A percentile compares a stretch with the other conserved stretches of the same genome.
Evolutionary conservation across 2,888 invertebrate species (phyloP).

Genomic region (Melinaea marsaeus): DNA sequence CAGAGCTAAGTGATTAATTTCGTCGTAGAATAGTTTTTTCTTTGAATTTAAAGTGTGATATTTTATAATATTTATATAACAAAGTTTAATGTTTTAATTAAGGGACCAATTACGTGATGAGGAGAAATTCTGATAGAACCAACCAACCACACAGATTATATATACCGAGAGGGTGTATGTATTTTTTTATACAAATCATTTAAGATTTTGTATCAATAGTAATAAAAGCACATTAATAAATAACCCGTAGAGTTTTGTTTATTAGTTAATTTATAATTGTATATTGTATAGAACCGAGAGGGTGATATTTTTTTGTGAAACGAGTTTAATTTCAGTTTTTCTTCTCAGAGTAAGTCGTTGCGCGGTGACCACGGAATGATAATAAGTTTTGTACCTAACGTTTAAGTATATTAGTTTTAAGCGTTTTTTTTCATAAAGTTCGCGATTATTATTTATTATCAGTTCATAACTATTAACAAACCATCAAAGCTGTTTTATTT

Average conservation of each 20-base stretch:
- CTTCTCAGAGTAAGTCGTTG: slow-evolving; percentile 56
- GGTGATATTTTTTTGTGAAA: slow-evolving; percentile 43
- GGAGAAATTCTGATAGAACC: slow-evolving; percentile 73
- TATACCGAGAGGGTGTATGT: slow-evolving; percentile 52
- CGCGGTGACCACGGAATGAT: slow-evolving; percentile 69
- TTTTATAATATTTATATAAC: slow-evolving; percentile 77
- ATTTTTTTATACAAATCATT: slow-evolving; percentile 58
- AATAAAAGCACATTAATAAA: slow-evolving; percentile 61
- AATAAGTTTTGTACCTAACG: slow-evolving; percentile 75
- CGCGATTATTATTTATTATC: slow-evolving; percentile 77
- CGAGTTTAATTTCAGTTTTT: slow-evolving; percentile 64
- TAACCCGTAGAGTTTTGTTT: slow-evolving; percentile 50
- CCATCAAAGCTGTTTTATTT: slow-evolving; percentile 75
- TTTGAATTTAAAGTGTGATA: slow-evolving; percentile 79
- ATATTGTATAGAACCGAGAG: slow-evolving; percentile 51
- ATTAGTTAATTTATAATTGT: slow-evolving; percentile 60
- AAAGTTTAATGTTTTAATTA: slow-evolving; percentile 76
- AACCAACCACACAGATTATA: slow-evolving; percentile 57
- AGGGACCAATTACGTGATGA: slow-evolving; percentile 77
- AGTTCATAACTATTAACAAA: slow-evolving; percentile 75
- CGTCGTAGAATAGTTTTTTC: slow-evolving; percentile 71
- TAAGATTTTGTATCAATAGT: slow-evolving; percentile 57
- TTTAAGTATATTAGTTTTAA: slow-evolving; percentile 70
- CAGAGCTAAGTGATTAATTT: slow-evolving; percentile 73
- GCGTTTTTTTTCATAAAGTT: slow-evolving; percentile 68